Evolutionary conservation across 2,113 vertebrate species (phyloP).

Genomic region (Trinectes maculatus): DNA sequence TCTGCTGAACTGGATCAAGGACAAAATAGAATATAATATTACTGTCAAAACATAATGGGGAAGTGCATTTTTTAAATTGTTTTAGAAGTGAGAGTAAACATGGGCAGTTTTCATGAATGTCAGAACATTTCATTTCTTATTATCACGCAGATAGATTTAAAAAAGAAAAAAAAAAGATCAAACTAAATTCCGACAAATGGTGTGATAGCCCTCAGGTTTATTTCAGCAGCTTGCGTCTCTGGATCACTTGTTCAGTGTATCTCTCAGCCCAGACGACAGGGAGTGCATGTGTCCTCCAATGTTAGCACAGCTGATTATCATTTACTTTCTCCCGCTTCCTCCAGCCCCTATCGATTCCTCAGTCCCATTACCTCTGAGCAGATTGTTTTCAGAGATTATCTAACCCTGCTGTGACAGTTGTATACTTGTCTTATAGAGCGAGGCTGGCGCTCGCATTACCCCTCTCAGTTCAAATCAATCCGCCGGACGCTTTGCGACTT

Average conservation of each 20-base stretch:
- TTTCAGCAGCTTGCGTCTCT: neutral
- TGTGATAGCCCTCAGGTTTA: neutral
- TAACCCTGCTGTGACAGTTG: slow-evolving; percentile 58
- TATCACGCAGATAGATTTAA: too few species aligned
- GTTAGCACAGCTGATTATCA: slow-evolving; percentile 53
- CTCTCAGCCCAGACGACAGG: slow-evolving; percentile 29
- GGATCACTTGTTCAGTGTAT: slow-evolving; percentile 26
- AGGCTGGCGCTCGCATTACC: slow-evolving; percentile 50
- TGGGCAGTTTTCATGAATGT: too few species aligned
- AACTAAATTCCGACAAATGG: neutral
- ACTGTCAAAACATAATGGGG: neutral
- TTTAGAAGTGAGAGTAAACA: too few species aligned
- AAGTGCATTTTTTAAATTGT: too few species aligned
- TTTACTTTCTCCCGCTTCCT: slow-evolving; percentile 57
- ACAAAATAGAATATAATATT: slow-evolving; percentile 11
- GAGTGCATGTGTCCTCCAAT: slow-evolving; percentile 43
- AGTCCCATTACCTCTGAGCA: slow-evolving; percentile 58
- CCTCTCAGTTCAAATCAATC: slow-evolving; percentile 29
- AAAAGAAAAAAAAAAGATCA: too few species aligned
- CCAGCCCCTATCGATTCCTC: slow-evolving; percentile 62
- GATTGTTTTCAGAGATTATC: slow-evolving; percentile 63
- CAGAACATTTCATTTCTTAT: neutral
- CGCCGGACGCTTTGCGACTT: slow-evolving; percentile 28
- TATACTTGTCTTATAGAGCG: slow-evolving; percentile 47
- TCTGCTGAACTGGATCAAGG: slow-evolving; percentile 17